Conservation (phyloP, 2,888 invertebrate species). For the Rhogogaster chlorosoma region DNA sequence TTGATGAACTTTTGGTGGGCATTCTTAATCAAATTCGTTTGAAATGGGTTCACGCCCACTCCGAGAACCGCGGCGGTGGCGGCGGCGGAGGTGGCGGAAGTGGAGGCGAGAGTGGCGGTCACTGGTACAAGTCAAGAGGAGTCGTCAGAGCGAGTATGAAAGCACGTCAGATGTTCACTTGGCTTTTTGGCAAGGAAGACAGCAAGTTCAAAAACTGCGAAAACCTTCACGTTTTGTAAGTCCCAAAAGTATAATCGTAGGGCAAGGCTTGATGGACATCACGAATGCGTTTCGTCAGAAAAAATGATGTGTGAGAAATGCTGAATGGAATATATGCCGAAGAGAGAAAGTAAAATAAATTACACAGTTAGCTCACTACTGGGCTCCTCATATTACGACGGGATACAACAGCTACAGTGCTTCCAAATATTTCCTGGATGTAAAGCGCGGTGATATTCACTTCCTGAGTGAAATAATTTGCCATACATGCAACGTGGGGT, state of each 20-base stretch:
- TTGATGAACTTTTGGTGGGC: conserved; percentile 96
- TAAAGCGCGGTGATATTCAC: neutral
- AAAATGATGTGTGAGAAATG: neutral
- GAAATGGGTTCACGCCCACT: conserved; percentile 83
- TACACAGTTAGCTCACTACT: neutral
- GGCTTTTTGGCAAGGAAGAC: conserved; percentile 95
- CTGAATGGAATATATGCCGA: neutral
- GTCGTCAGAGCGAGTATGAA: conserved; percentile 94
- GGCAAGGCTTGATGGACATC: neutral
- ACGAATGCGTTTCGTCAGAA: neutral
- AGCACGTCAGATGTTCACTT: conserved; percentile 93
- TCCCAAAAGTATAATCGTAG: neutral
- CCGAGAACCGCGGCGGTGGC: conserved; percentile 73
- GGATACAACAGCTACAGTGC: conserved; percentile 3
- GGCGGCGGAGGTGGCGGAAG: conserved; percentile 59
- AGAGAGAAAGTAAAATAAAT: neutral
- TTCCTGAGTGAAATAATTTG: neutral
- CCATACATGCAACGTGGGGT: neutral
- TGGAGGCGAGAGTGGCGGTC: conserved; percentile 79
- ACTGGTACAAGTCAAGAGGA: conserved; percentile 92
- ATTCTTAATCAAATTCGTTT: conserved; percentile 94
- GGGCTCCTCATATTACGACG: conserved; percentile 2
- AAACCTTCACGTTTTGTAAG: conserved; percentile 90
- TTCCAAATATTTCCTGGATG: neutral
- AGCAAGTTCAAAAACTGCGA: conserved; percentile 96